phyloP scores from a whole-genome alignment of 2,113 vertebrate species.

The Pitta sordida region DNA sequence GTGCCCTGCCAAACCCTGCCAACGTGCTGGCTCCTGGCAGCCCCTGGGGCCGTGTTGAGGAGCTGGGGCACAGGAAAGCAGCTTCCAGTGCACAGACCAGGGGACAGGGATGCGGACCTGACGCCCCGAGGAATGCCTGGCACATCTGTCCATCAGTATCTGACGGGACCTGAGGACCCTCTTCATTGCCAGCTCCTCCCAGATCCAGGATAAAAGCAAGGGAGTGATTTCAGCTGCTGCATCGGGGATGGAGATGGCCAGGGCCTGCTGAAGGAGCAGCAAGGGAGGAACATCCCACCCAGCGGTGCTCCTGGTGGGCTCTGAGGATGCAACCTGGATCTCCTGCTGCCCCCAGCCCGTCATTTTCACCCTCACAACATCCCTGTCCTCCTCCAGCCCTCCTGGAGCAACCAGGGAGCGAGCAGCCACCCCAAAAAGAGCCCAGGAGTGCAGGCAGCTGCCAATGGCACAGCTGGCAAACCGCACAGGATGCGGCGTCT shows the following conservation, averaged over 20 bases:
- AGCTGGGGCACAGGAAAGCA: rapidly evolving
- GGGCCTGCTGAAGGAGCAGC: rapidly evolving
- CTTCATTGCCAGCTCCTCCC: neutral
- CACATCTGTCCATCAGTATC: neutral
- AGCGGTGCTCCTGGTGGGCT: neutral
- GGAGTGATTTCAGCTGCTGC: neutral
- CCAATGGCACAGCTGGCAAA: neutral
- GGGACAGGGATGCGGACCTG: neutral
- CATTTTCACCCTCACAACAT: neutral
- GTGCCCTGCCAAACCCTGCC: neutral
- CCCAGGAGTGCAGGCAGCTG: rapidly evolving
- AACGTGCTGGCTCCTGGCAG: neutral
- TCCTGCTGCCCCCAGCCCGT: neutral
- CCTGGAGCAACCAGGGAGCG: rapidly evolving
- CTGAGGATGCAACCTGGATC: neutral
- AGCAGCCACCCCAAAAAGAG: neutral
- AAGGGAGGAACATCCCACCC: rapidly evolving
- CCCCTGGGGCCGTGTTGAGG: rapidly evolving
- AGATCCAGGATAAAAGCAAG: neutral
- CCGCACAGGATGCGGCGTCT: rapidly evolving
- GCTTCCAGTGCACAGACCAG: neutral
- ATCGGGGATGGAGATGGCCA: neutral
- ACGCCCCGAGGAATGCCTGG: neutral
- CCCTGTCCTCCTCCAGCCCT: neutral
- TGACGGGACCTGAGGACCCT: neutral